Conservation (phyloP, 2,797 vertebrate species). For the Merluccius polli region DNA sequence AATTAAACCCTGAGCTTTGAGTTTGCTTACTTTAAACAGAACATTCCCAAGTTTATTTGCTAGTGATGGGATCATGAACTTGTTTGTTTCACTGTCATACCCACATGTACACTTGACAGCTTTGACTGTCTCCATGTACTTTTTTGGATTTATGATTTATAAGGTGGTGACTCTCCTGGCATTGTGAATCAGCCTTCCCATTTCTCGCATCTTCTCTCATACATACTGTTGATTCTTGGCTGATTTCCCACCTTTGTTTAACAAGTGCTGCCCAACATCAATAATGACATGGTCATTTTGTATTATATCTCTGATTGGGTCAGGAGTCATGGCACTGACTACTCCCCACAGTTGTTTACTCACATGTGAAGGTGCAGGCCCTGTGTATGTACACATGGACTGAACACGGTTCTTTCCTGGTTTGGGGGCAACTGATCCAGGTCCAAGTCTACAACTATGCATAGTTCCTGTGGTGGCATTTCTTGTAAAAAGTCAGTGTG, state of each 20-base stretch:
- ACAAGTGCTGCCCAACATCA: too few species aligned
- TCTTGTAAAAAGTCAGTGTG: too few species aligned
- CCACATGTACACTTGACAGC: slow-evolving; percentile 34
- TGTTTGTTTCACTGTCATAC: neutral
- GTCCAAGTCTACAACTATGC: too few species aligned
- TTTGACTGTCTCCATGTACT: slow-evolving; percentile 31
- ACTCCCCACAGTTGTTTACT: slow-evolving; percentile 25
- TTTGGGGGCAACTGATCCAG: slow-evolving; percentile 21
- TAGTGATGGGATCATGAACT: slow-evolving; percentile 26
- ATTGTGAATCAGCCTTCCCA: slow-evolving; percentile 28
- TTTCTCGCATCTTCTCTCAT: slow-evolving; percentile 33
- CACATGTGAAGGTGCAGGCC: slow-evolving; percentile 21
- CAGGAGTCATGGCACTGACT: slow-evolving; percentile 32
- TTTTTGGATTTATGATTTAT: slow-evolving; percentile 33
- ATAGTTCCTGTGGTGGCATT: too few species aligned
- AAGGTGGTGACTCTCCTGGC: slow-evolving; percentile 18
- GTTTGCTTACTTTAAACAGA: neutral
- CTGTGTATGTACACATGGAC: slow-evolving; percentile 30
- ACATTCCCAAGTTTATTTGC: slow-evolving; percentile 21
- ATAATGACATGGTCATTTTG: slow-evolving; percentile 32
- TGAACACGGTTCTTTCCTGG: slow-evolving; percentile 35
- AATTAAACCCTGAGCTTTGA: neutral
- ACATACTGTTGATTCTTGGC: slow-evolving; percentile 27
- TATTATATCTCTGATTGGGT: slow-evolving; percentile 20
- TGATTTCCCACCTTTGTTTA: too few species aligned